phyloP scores from a whole-genome alignment of 2,797 vertebrate species.

The Ctenochaetus hawaiiensis region DNA sequence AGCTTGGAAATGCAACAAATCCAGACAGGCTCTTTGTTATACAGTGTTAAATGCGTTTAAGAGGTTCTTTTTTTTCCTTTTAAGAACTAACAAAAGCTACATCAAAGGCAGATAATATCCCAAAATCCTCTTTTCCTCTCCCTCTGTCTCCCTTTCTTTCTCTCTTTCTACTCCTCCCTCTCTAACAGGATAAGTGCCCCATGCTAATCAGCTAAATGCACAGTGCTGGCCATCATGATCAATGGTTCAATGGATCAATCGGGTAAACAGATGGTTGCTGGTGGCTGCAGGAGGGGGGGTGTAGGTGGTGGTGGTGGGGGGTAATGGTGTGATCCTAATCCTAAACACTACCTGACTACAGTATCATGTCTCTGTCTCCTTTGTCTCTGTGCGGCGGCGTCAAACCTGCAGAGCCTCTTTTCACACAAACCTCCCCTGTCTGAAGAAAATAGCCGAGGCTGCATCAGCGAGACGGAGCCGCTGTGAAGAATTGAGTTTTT shows the following conservation, averaged over 20 bases:
- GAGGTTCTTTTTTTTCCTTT: constrained; percentile 21
- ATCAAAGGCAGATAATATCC: constrained; percentile 67
- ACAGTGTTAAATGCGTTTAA: constrained; percentile 49
- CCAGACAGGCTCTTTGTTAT: constrained; percentile 43
- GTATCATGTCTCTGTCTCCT: constrained; percentile 53
- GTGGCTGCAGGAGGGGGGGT: constrained; percentile 24
- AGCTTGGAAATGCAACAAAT: background rate
- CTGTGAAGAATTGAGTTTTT: constrained; percentile 52
- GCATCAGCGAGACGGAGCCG: constrained; percentile 28
- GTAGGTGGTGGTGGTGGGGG: background rate
- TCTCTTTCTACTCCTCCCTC: constrained; percentile 42
- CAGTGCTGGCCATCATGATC: constrained; percentile 63
- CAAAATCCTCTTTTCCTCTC: constrained; percentile 65
- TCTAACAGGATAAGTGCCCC: constrained; percentile 80
- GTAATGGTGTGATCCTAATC: constrained; percentile 51
- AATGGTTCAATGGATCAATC: constrained; percentile 80
- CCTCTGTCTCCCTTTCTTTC: constrained; percentile 21
- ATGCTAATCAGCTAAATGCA: constrained; percentile 82
- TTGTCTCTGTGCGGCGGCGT: constrained; percentile 22
- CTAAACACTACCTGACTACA: constrained; percentile 69
- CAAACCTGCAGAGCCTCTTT: constrained; percentile 54
- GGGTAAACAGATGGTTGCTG: constrained; percentile 73
- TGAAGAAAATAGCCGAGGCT: constrained; percentile 11
- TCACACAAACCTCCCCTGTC: constrained; percentile 33
- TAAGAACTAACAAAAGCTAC: constrained; percentile 58